Evolutionary conservation across 1,140 invertebrate genomes (phyloP), one percentile per base, ranked within the genome.

Genomic region (Melanaphis sacchari): DNA sequence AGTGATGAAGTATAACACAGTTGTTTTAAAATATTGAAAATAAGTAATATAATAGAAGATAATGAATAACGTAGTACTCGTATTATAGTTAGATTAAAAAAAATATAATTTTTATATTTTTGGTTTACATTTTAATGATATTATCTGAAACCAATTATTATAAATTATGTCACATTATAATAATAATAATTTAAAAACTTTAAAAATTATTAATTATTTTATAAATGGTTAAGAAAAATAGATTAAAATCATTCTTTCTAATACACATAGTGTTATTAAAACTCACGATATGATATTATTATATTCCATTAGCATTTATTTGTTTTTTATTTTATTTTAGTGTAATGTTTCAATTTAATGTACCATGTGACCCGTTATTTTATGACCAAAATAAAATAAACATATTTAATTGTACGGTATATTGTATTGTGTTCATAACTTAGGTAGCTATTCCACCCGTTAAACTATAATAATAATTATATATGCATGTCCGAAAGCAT

Each of bases 311-410:
- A 52, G n/a, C 26, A 46, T 89, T 89, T 52, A 88, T 88, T 88
- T n/a, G 85, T 88, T 88, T 88, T 88, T 88, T 31, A 52, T 89
- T 52, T 52, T 52, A 52, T 38, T 52, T 89, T 24, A 52, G 9
- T 24, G 36, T 49, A 43, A 22, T 3, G 87, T 89, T 89, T 89
- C 87, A 38, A 52, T 89, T 52, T 89, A 89, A 89, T 89, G 87
- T 89, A 54, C 85, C 87, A 38, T 46, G 46, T 22, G 59, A 52
- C 87, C 84, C 46, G 36, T 89, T 22, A 36, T 36, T 89, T 52
- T 89, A 89, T 38, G 46, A 52, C 87, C 87, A 46, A 46, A 89
- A 89, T 89, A 89, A 89, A 89, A 89, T 49, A 89, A 89, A 89
- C 26, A 52, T 8, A 52, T 46, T 89, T 89, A 89, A 89, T 89